phyloP scores from a whole-genome alignment of 2,797 vertebrate species.

The Tarsius wallacei region DNA sequence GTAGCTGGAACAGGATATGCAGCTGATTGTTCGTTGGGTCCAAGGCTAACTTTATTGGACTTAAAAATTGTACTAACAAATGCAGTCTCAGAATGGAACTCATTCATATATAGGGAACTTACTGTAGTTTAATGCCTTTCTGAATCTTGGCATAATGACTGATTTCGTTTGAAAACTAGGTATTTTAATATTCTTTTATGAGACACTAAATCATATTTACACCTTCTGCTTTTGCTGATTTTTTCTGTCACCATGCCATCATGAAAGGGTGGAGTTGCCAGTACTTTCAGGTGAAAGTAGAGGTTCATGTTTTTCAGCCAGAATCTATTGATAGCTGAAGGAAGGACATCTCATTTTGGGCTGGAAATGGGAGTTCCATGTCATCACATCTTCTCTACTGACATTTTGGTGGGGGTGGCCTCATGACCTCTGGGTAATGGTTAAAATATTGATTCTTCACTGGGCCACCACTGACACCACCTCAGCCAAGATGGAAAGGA shows the following conservation, averaged over 20 bases:
- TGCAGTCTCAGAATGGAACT: too few species aligned
- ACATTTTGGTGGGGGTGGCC: not conserved
- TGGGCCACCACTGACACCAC: too few species aligned
- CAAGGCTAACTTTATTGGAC: too few species aligned
- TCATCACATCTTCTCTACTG: not conserved
- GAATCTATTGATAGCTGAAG: not conserved
- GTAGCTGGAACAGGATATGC: too few species aligned
- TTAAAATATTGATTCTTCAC: not conserved
- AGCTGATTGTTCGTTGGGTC: too few species aligned
- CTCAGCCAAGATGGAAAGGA: not conserved
- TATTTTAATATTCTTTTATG: not conserved
- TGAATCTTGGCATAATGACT: not conserved
- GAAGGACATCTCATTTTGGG: not conserved
- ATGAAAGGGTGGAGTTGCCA: not conserved
- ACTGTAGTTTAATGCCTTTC: not conserved
- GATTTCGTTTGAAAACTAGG: not conserved
- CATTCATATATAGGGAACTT: too few species aligned
- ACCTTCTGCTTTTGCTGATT: not conserved
- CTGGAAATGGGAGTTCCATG: not conserved
- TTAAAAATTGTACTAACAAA: too few species aligned
- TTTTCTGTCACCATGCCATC: not conserved
- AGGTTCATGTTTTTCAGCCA: not conserved
- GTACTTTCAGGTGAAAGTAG: not conserved
- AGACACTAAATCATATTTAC: not conserved
- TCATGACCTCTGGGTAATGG: not conserved